Conservation (phyloP, 2,797 vertebrate species). For the Poecilia wingei region DNA sequence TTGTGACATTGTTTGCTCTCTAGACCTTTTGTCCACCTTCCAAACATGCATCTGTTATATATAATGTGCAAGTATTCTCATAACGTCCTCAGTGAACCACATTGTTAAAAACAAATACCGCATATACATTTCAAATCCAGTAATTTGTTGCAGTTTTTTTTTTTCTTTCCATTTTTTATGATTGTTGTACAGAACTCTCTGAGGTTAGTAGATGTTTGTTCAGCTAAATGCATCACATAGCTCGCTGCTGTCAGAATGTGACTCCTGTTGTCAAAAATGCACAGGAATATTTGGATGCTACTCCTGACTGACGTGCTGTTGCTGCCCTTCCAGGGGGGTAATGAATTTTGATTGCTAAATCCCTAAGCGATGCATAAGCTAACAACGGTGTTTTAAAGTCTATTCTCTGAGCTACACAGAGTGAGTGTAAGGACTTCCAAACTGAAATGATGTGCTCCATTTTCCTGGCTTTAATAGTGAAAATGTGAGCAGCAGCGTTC, state of each 20-base stretch:
- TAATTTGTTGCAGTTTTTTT: neutral
- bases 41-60: neutral
- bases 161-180: neutral
- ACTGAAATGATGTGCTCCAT: too few relatives aligned
- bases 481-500: too few relatives aligned
- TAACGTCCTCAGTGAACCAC: neutral
- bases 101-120: constrained; percentile 12
- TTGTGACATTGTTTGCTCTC: neutral
- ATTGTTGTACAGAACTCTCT: too few relatives aligned
- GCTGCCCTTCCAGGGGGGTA: too few relatives aligned
- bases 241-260: neutral
- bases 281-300: neutral
- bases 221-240: neutral
- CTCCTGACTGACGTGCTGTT: neutral
- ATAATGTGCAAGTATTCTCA: neutral
- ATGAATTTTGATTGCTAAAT: neutral
- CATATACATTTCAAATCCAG: neutral
- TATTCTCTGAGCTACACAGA: too few relatives aligned
- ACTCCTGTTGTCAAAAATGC: neutral
- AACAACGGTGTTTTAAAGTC: too few relatives aligned
- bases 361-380: too few relatives aligned
- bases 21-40: constrained; percentile 3
- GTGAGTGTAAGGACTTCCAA: too few relatives aligned
- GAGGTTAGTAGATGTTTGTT: neutral
- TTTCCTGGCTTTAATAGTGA: too few relatives aligned